A percentile compares a stretch with the other conserved stretches of the same genome.
Evolutionary conservation across 2,888 invertebrate species (phyloP).

Genomic region (Invenusta paracnida): DNA sequence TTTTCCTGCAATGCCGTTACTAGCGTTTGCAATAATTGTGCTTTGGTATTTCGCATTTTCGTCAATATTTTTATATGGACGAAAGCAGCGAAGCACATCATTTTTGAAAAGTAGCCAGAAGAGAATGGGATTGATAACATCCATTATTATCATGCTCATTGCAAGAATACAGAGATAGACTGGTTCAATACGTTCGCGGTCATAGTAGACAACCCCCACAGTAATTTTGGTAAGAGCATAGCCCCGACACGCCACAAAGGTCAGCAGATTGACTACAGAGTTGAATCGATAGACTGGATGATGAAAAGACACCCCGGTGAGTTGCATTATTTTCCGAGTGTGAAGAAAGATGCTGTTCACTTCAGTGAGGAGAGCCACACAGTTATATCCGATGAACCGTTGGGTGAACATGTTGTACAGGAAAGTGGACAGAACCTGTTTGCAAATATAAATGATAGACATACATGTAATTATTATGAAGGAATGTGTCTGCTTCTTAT

Average conservation of each 20-base stretch:
- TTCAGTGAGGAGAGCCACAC: slow-evolving; percentile 56
- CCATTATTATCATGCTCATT: slow-evolving; percentile 50
- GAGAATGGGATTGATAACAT: slow-evolving; percentile 52
- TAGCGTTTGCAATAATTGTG: too few relatives aligned
- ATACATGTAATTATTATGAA: too few relatives aligned
- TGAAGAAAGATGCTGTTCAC: slow-evolving; percentile 59
- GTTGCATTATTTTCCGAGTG: slow-evolving; percentile 57
- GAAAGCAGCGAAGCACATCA: slow-evolving; percentile 53
- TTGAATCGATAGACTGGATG: slow-evolving; percentile 51
- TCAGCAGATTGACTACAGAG: slow-evolving; percentile 51
- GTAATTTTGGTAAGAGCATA: slow-evolving; percentile 49
- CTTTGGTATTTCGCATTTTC: too few relatives aligned
- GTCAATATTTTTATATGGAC: too few relatives aligned
- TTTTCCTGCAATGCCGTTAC: too few relatives aligned
- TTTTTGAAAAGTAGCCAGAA: slow-evolving; percentile 56
- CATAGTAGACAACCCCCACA: slow-evolving; percentile 49
- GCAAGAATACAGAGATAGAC: slow-evolving; percentile 49
- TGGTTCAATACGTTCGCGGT: slow-evolving; percentile 49
- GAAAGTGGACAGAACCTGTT: slow-evolving; percentile 56
- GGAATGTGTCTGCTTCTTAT: too few relatives aligned
- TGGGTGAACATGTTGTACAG: slow-evolving; percentile 53
- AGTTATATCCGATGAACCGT: slow-evolving; percentile 54
- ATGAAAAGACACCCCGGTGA: slow-evolving; percentile 50
- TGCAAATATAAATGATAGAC: too few relatives aligned
- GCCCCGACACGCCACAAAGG: slow-evolving; percentile 55